These are phyloP conservation scores for Erebia aethiops DNA, from an alignment of 2,888 invertebrate genomes.

Conservation along the genomic window DNA sequence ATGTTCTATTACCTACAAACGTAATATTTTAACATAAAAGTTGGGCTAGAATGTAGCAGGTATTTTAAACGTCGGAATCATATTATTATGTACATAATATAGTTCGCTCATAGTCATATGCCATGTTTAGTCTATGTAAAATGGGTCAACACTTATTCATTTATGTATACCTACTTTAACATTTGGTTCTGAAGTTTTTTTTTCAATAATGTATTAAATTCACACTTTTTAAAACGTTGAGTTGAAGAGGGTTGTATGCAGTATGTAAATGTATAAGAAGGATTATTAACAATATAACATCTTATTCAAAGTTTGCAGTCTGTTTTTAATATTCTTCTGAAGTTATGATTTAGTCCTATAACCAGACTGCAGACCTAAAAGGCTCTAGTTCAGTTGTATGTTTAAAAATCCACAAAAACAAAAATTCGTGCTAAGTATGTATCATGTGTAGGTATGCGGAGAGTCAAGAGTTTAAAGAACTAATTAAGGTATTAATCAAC, in stretches of 20 bases:
- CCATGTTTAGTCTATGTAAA: slow-evolving; percentile 5
- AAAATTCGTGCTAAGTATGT: no score
- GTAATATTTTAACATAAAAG: no score
- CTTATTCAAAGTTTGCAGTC: slow-evolving; percentile 1
- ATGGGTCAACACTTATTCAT: slow-evolving; percentile 29
- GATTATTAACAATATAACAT: neutral
- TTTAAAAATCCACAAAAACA: no score
- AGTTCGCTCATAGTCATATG: neutral
- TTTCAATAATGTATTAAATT: slow-evolving; percentile 24
- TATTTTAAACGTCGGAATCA: no score
- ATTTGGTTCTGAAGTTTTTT: slow-evolving; percentile 31
- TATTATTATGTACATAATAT: no score
- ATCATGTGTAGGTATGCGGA: no score
- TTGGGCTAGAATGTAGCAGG: no score
- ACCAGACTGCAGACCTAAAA: neutral
- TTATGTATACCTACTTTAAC: slow-evolving; percentile 22
- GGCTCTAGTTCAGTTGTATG: neutral
- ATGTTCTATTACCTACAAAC: no score
- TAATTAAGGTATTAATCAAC: no score
- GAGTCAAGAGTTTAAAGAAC: no score
- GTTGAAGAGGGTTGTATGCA: slow-evolving; percentile 13
- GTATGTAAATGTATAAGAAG: neutral
- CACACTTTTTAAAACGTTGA: slow-evolving; percentile 13
- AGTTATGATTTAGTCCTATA: neutral
- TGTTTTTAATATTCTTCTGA: neutral